Percentiles rank a stretch among this genome's conserved stretches.
Conservation (phyloP, 2,797 vertebrate genomes). For the Sylvilagus floridanus region DNA sequence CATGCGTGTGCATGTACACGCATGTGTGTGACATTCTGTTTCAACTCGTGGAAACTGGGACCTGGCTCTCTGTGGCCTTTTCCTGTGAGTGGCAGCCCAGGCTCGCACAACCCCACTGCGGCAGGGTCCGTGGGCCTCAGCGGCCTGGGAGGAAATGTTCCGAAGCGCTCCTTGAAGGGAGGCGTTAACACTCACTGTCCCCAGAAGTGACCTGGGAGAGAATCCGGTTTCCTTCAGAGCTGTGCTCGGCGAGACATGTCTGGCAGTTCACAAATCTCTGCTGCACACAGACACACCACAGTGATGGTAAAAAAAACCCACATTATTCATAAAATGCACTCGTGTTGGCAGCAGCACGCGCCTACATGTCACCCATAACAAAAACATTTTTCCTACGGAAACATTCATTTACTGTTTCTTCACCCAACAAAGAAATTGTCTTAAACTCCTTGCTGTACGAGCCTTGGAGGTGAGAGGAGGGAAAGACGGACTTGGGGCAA, state of each 20-base stretch:
- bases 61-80: fast-evolving
- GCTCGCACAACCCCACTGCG: neutral
- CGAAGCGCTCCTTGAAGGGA: neutral
- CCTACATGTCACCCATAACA: neutral
- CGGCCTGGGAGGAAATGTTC: neutral
- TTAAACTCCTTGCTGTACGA: neutral
- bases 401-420: neutral
- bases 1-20: fast-evolving
- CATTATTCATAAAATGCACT: neutral
- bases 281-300: fast-evolving
- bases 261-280: neutral
- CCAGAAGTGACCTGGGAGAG: neutral
- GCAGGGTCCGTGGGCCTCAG: neutral
- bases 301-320: neutral
- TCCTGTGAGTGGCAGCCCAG: no score
- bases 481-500: neutral
- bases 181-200: neutral
- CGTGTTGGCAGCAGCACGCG: neutral
- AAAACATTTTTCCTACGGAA: conserved; percentile 36
- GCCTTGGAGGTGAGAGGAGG: neutral
- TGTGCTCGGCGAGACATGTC: neutral
- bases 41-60: neutral
- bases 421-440: neutral
- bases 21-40: no score
- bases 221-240: neutral